phyloP scores from a whole-genome alignment of 2,888 invertebrate genomes.

The Eupeodes luniger region DNA sequence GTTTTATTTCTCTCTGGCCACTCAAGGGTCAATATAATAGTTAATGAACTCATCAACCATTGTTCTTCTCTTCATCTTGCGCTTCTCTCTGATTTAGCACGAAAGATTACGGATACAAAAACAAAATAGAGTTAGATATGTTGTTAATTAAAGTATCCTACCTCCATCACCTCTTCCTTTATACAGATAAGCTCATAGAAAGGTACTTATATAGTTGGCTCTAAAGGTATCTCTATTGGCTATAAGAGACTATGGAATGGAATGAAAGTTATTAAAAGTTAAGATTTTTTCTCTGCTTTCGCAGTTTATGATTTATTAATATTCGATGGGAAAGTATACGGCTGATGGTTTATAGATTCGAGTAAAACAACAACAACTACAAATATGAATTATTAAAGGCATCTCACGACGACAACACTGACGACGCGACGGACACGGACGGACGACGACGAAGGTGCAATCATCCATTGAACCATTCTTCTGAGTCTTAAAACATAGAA shows the following conservation, averaged over 20 bases:
- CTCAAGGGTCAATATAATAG: conserved; percentile 30
- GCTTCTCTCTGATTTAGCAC: not conserved
- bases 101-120: not conserved
- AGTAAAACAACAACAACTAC: not conserved
- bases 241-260: not conserved
- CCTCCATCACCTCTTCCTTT: not conserved
- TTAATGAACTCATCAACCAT: conserved; percentile 43
- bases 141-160: conserved; percentile 50
- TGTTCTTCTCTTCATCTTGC: not conserved
- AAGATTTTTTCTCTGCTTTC: conserved; percentile 18
- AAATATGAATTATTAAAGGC: not conserved
- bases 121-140: conserved; percentile 24
- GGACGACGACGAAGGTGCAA: conserved; percentile 4
- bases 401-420: not conserved
- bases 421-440: no score
- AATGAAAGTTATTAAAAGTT: conserved; percentile 54
- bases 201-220: no score
- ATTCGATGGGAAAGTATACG: conserved; percentile 53
- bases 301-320: conserved; percentile 34
- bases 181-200: conserved; percentile 5
- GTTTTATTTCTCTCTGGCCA: not conserved
- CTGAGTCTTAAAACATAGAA: conserved; percentile 28
- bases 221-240: not conserved
- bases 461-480: conserved; percentile 37
- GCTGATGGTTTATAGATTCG: conserved; percentile 19